Conservation (phyloP, 2,113 vertebrate species). For the Sialia sialis region DNA sequence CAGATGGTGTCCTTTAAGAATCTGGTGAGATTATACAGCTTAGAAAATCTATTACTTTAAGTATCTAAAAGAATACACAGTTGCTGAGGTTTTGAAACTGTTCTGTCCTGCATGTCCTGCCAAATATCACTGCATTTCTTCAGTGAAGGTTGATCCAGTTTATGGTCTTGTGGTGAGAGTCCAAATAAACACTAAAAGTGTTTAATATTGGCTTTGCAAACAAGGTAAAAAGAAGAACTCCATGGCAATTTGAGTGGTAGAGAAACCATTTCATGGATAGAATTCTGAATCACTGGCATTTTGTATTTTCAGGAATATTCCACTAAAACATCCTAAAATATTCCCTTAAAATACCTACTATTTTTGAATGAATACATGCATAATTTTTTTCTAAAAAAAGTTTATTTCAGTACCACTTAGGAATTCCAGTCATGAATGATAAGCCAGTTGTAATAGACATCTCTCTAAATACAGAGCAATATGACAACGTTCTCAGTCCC, state of each 20-base stretch:
- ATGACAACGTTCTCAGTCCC: neutral
- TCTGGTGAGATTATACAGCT: slow-evolving; percentile 33
- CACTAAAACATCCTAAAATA: neutral
- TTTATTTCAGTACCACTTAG: neutral
- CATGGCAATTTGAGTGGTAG: neutral
- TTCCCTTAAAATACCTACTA: neutral
- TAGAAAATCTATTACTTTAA: slow-evolving; percentile 27
- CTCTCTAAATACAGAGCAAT: neutral
- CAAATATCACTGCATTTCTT: neutral
- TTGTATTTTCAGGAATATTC: neutral
- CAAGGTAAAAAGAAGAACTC: neutral
- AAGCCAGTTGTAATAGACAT: neutral
- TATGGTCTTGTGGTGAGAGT: neutral
- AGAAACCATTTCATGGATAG: neutral
- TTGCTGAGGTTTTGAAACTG: slow-evolving; percentile 17
- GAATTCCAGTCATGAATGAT: neutral
- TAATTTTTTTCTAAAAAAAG: neutral
- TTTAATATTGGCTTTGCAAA: neutral
- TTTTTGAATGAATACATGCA: neutral
- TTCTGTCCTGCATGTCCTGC: neutral
- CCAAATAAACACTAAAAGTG: neutral
- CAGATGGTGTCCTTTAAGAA: slow-evolving; percentile 42
- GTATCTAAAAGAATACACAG: slow-evolving; percentile 21
- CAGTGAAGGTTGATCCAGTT: neutral
- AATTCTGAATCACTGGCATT: neutral